These are phyloP conservation scores for Rhynchophorus ferrugineus DNA, from an alignment of 1,140 invertebrate genomes.

Conservation along the genomic window DNA sequence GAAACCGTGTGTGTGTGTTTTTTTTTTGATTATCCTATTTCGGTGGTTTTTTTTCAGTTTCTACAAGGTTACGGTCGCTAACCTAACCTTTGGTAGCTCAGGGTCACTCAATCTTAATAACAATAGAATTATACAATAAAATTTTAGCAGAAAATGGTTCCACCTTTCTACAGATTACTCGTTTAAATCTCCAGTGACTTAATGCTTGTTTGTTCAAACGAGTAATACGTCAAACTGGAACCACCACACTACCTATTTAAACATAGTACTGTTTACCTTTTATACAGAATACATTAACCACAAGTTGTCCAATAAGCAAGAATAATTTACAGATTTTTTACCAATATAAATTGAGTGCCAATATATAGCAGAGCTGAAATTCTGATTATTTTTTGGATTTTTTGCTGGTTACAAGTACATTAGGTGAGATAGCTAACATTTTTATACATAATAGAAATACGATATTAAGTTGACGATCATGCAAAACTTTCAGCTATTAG, in stretches of 20 bases:
- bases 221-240: background rate
- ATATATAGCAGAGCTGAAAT: conserved; percentile 30
- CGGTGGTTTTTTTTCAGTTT: too few species aligned
- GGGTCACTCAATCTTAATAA: conserved; percentile 42
- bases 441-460: too few species aligned
- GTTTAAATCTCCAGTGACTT: too few species aligned
- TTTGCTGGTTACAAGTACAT: conserved; percentile 14
- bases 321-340: conserved; percentile 33
- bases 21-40: too few species aligned
- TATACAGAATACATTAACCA: background rate
- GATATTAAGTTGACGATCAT: too few species aligned
- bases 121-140: conserved; percentile 33
- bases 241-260: background rate
- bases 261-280: background rate
- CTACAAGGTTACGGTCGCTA: background rate
- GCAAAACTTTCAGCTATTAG: too few species aligned
- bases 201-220: background rate
- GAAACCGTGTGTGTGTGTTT: too few species aligned
- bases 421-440: too few species aligned
- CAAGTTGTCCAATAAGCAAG: conserved; percentile 12
- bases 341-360: conserved; percentile 36
- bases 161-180: background rate
- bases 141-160: background rate
- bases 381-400: conserved; percentile 29
- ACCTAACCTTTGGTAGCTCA: conserved; percentile 38